phyloP scores from a whole-genome alignment of 2,888 invertebrate genomes.

The Lottia scabra region DNA sequence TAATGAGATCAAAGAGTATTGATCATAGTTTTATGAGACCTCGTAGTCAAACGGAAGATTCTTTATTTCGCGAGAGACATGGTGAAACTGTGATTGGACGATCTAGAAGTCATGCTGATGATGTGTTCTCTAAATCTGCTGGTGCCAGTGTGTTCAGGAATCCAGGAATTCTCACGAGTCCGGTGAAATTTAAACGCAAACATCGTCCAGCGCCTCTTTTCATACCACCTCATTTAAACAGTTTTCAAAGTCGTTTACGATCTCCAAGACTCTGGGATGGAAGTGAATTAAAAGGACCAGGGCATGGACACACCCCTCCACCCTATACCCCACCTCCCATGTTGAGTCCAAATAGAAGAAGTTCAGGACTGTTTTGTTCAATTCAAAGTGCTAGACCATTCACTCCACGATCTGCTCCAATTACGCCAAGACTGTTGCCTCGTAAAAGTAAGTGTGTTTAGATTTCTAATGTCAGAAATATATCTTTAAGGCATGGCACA shows the following conservation, averaged over 20 bases:
- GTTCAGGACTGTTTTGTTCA: conserved; percentile 83
- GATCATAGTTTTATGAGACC: conserved; percentile 56
- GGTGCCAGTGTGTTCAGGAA: conserved; percentile 86
- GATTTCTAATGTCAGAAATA: too few species aligned
- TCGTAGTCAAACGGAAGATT: conserved; percentile 54
- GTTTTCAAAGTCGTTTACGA: conserved; percentile 73
- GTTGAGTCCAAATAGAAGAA: conserved; percentile 89
- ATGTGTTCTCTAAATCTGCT: conserved; percentile 65
- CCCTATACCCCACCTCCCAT: conserved; percentile 95
- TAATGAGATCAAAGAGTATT: conserved; percentile 49
- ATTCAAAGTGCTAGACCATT: conserved; percentile 50
- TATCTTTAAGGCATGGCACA: too few species aligned
- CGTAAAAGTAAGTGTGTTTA: conserved; percentile 15
- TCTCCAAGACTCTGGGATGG: conserved; percentile 69
- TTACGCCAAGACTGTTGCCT: conserved; percentile 43
- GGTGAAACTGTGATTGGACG: conserved; percentile 38
- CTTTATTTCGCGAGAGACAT: conserved; percentile 44
- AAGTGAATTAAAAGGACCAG: conserved; percentile 28
- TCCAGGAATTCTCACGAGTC: conserved; percentile 76
- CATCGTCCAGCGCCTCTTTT: conserved; percentile 69
- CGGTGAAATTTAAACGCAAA: conserved; percentile 63
- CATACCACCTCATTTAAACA: conserved; percentile 70
- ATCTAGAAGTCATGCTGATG: conserved; percentile 32
- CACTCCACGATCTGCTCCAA: conserved; percentile 66
- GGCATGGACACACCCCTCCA: conserved; percentile 69